These are phyloP conservation scores for Pseudopodoces humilis DNA, from an alignment of 2,113 vertebrate species.

Conservation along the genomic window DNA sequence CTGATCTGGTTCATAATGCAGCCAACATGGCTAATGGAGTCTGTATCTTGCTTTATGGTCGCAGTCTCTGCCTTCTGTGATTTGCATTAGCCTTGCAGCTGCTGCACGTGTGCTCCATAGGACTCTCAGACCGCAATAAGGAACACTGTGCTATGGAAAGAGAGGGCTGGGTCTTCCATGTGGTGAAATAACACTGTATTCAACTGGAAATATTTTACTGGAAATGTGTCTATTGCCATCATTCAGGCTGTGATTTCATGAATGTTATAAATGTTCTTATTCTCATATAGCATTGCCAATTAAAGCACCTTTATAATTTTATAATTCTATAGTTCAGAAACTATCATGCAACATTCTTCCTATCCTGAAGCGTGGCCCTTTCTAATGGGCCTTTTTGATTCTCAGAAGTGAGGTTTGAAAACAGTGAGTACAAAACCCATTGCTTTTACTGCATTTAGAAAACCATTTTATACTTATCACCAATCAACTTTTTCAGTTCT, in stretches of 20 bases:
- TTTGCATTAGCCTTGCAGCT: conserved; percentile 62
- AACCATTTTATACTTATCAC: neutral
- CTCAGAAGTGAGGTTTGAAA: neutral
- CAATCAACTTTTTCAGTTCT: neutral
- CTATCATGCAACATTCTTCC: neutral
- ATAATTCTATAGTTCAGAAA: neutral
- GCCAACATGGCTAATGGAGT: conserved; percentile 19
- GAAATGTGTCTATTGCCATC: conserved; percentile 38
- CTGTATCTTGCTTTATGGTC: neutral
- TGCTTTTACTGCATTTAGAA: neutral
- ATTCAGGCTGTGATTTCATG: neutral
- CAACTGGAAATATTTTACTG: conserved; percentile 57
- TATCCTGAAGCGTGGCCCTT: neutral
- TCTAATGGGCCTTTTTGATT: neutral
- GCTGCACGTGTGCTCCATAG: conserved; percentile 19
- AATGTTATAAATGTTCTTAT: neutral
- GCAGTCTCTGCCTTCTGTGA: conserved; percentile 38
- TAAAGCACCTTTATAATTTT: neutral
- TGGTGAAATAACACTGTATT: conserved; percentile 33
- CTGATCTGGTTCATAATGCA: conserved; percentile 20
- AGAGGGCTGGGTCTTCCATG: conserved; percentile 38
- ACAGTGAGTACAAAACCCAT: neutral
- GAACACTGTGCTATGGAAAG: conserved; percentile 67
- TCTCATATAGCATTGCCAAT: neutral
- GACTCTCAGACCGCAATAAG: neutral